Evolutionary conservation across 2,888 invertebrate species (phyloP).

Genomic region (Lasioglossum figueresi): DNA sequence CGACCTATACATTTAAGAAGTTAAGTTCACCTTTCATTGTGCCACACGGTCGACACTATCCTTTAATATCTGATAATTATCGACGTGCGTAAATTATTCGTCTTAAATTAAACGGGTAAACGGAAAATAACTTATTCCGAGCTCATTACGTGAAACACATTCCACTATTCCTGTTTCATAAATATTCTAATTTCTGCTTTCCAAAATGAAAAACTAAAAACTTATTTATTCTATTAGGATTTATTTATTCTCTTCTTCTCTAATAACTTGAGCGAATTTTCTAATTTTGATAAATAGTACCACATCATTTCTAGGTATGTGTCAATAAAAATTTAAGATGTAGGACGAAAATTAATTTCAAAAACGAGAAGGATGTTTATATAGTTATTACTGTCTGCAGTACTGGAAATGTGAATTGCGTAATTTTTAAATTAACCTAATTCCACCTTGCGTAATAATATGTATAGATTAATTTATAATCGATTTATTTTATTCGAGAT

Average conservation of each 20-base stretch:
- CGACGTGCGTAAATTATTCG: neutral
- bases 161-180: neutral
- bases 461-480: neutral
- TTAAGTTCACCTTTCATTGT: conserved; percentile 45
- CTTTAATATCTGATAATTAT: conserved; percentile 25
- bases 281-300: neutral
- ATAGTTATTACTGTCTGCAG: neutral
- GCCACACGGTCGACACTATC: conserved; percentile 29
- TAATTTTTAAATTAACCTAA: neutral
- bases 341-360: neutral
- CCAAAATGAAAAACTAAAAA: too few species aligned
- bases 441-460: neutral
- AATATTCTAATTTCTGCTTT: neutral
- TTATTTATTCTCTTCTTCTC: neutral
- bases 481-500: neutral
- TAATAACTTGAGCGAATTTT: neutral
- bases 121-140: neutral
- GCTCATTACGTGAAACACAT: neutral
- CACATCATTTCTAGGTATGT: neutral
- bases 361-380: neutral
- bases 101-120: neutral
- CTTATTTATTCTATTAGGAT: neutral
- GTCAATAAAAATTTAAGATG: neutral
- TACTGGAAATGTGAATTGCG: neutral
- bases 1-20: conserved; percentile 27